Conservation (phyloP, 53 echinoderm and acorn worm genomes). For the Stichopus horrens region DNA sequence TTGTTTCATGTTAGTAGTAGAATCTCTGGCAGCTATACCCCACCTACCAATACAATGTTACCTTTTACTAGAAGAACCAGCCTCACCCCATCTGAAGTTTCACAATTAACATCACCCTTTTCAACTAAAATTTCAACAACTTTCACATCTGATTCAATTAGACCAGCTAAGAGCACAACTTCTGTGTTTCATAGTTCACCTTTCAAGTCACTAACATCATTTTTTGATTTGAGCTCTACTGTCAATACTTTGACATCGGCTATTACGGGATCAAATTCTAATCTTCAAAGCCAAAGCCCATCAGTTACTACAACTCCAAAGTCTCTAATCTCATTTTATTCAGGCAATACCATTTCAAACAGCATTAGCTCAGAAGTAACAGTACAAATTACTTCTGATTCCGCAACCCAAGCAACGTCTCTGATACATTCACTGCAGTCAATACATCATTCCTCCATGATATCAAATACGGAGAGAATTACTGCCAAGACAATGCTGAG, state of each 20-base stretch:
- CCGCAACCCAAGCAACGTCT: background rate
- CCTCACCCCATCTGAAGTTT: too few species aligned
- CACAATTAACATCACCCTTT: too few species aligned
- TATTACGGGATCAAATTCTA: slow-evolving; percentile 3
- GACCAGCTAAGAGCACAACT: background rate
- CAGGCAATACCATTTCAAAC: background rate
- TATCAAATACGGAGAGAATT: too few species aligned
- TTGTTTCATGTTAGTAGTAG: too few species aligned
- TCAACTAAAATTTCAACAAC: too few species aligned
- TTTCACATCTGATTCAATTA: background rate
- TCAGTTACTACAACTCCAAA: background rate
- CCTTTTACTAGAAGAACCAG: too few species aligned
- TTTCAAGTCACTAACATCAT: background rate
- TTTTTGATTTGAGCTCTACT: background rate
- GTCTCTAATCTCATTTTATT: background rate
- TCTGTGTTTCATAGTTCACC: background rate
- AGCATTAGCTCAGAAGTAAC: background rate
- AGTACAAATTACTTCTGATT: background rate
- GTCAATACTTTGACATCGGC: background rate
- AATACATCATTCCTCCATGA: too few species aligned
- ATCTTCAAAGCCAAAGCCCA: background rate
- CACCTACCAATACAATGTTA: too few species aligned
- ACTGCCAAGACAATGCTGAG: too few species aligned
- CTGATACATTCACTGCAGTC: too few species aligned
- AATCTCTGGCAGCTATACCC: too few species aligned